phyloP scores from a whole-genome alignment of 2,113 vertebrate genomes.

The Chlamydotis undulata region DNA sequence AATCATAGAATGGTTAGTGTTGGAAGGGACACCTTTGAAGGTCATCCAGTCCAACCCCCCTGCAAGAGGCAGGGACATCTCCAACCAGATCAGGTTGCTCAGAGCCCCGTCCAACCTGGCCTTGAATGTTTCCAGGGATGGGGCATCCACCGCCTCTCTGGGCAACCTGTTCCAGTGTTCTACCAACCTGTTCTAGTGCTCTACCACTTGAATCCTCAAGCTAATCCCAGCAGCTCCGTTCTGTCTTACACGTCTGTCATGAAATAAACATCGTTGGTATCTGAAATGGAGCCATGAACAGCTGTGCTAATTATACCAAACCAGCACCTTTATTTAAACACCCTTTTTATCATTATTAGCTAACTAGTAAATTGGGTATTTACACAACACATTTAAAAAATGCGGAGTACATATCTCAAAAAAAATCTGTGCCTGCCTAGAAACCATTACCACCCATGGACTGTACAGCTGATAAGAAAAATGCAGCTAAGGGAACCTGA shows the following conservation, averaged over 20 bases:
- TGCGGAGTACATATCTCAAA: neutral
- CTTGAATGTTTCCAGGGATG: too few relatives aligned
- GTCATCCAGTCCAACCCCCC: too few relatives aligned
- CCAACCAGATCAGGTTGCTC: too few relatives aligned
- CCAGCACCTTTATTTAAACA: slow-evolving; percentile 27
- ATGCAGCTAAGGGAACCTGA: neutral
- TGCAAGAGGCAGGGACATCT: too few relatives aligned
- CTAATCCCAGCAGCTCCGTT: neutral
- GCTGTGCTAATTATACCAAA: neutral
- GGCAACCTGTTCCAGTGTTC: too few relatives aligned
- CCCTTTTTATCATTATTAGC: slow-evolving; percentile 13
- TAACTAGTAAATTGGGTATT: neutral
- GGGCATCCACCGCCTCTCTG: too few relatives aligned
- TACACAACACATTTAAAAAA: neutral
- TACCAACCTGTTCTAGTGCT: too few relatives aligned
- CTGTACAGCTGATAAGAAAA: neutral
- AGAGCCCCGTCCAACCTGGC: too few relatives aligned
- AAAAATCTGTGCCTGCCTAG: neutral
- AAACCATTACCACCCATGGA: neutral
- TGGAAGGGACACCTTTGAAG: too few relatives aligned
- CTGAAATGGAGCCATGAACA: neutral
- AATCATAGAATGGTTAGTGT: too few relatives aligned
- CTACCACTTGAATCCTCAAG: neutral
- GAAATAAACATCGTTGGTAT: neutral
- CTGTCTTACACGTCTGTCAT: neutral